Evolutionary conservation across 2,797 vertebrate species (phyloP).

Genomic region (Myotis myotis): DNA sequence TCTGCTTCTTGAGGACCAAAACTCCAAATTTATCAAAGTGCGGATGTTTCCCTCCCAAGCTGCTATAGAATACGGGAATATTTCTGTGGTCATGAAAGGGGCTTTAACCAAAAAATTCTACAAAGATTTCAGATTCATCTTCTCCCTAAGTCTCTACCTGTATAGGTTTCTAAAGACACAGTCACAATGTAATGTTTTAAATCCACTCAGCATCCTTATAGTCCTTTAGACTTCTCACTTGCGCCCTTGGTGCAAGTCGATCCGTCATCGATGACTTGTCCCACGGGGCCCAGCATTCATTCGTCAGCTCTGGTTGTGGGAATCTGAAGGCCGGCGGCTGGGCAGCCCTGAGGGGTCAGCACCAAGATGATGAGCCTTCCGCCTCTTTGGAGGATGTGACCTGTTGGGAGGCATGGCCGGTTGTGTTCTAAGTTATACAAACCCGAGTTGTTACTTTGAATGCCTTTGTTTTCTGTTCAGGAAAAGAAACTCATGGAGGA

Average conservation of each 20-base stretch:
- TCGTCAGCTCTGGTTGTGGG: fast-evolving
- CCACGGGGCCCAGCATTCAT: fast-evolving
- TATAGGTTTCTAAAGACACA: neutral
- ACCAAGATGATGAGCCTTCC: fast-evolving
- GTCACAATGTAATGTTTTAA: neutral
- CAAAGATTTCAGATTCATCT: neutral
- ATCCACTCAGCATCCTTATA: neutral
- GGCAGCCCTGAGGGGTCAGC: fast-evolving
- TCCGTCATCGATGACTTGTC: neutral
- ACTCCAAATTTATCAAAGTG: conserved; percentile 97
- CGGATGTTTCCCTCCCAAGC: neutral
- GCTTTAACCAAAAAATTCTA: neutral
- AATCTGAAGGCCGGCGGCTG: neutral
- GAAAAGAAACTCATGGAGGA: conserved; percentile 98
- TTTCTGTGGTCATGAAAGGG: neutral
- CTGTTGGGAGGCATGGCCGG: fast-evolving
- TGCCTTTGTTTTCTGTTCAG: conserved; percentile 78
- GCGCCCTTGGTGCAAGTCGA: fast-evolving
- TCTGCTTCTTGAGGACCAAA: conserved; percentile 95
- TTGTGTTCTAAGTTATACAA: neutral
- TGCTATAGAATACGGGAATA: neutral
- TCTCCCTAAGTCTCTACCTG: neutral
- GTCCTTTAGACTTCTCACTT: neutral
- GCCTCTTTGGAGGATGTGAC: fast-evolving
- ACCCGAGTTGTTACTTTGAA: neutral